A percentile compares a stretch with the other conserved stretches of the same genome.
phyloP scores from a whole-genome alignment of 2,113 vertebrate genomes.

The Apodemus sylvaticus region DNA sequence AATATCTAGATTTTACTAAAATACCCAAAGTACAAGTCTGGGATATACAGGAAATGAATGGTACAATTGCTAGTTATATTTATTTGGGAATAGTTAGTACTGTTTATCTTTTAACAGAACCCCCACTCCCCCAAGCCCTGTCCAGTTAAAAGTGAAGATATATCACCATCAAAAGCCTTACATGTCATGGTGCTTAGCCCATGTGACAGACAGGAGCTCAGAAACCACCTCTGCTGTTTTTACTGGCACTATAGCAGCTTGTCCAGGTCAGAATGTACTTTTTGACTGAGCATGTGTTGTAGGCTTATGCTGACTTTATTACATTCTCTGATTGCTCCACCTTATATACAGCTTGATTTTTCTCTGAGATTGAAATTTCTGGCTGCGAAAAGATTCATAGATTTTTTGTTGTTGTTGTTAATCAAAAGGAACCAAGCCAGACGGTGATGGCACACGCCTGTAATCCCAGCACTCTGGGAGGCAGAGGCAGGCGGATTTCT shows the following conservation, averaged over 20 bases:
- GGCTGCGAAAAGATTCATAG: not conserved
- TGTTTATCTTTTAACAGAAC: not conserved
- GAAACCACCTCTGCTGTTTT: constrained; percentile 12
- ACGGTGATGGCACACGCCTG: too few relatives aligned
- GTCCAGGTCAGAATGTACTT: not conserved
- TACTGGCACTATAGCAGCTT: not conserved
- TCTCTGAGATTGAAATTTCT: not conserved
- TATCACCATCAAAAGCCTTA: constrained; percentile 7
- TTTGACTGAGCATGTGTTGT: constrained; percentile 17
- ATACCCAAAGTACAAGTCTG: not conserved
- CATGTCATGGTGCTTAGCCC: not conserved
- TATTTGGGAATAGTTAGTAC: constrained; percentile 14
- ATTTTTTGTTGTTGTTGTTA: constrained; percentile 1
- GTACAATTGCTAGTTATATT: not conserved
- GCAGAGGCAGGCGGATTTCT: too few relatives aligned
- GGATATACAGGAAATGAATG: not conserved
- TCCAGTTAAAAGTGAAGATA: not conserved
- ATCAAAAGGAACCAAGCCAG: not conserved
- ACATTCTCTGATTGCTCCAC: not conserved
- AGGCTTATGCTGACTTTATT: not conserved
- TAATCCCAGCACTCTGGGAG: too few relatives aligned
- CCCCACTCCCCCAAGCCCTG: not conserved
- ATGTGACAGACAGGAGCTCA: not conserved
- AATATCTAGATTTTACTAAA: not conserved
- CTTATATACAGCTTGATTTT: not conserved